Evolutionary conservation across 2,113 vertebrate genomes (phyloP).

Genomic region (Prietella phreatophila): DNA sequence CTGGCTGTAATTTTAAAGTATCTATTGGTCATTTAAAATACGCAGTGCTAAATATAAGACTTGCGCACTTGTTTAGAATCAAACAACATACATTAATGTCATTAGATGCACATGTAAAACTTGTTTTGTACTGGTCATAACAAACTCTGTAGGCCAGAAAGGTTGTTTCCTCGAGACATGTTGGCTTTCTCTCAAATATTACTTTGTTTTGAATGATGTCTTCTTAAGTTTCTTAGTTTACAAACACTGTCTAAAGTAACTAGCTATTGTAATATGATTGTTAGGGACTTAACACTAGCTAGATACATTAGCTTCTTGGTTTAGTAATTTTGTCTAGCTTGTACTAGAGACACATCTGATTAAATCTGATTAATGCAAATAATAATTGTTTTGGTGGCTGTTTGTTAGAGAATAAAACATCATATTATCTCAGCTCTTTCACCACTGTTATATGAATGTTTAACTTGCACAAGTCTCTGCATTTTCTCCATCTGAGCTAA

Average conservation of each 20-base stretch:
- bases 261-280: neutral
- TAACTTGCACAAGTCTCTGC: neutral
- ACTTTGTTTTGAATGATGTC: neutral
- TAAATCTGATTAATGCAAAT: neutral
- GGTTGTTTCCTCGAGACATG: neutral
- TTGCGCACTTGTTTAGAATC: neutral
- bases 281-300: neutral
- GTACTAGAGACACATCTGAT: neutral
- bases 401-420: neutral
- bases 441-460: neutral
- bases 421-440: neutral
- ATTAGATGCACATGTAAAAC: neutral
- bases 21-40: neutral
- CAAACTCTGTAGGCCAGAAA: neutral
- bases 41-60: neutral
- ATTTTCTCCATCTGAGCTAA: conserved; percentile 13
- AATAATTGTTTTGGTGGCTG: neutral
- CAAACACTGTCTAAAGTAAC: neutral
- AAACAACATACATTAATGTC: neutral
- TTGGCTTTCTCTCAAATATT: neutral
- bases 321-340: neutral
- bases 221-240: neutral
- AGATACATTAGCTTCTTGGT: neutral
- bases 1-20: neutral
- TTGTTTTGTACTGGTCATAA: neutral